Conservation (phyloP, 2,888 invertebrate species). For the Caradrina kadenii region DNA sequence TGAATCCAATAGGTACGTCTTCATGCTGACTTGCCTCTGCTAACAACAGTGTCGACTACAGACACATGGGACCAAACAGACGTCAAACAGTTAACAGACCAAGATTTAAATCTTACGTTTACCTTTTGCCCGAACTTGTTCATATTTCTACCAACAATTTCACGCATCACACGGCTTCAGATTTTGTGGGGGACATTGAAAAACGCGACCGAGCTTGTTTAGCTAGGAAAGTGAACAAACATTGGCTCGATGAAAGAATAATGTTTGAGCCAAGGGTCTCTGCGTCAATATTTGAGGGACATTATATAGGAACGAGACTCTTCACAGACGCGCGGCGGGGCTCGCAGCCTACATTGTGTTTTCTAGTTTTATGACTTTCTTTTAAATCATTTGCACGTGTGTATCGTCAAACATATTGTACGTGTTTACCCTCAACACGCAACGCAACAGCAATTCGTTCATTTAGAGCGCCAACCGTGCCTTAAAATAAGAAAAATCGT, state of each 20-base stretch:
- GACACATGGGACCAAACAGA: background rate
- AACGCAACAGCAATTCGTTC: no score
- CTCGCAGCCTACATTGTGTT: slow-evolving; percentile 41
- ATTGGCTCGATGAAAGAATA: slow-evolving; percentile 60
- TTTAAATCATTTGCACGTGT: slow-evolving; percentile 24
- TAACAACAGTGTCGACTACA: background rate
- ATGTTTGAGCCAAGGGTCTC: slow-evolving; percentile 58
- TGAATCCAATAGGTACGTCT: background rate
- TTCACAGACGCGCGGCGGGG: slow-evolving; percentile 3
- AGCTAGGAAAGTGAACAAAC: slow-evolving; percentile 58
- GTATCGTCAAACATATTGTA: background rate
- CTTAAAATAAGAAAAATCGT: no score
- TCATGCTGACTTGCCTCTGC: background rate
- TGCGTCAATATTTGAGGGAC: slow-evolving; percentile 59
- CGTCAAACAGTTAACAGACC: slow-evolving; percentile 2
- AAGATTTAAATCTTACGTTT: slow-evolving; percentile 1
- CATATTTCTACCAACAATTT: slow-evolving; percentile 35
- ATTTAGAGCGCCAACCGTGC: no score
- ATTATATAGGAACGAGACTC: slow-evolving; percentile 53
- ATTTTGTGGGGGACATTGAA: slow-evolving; percentile 41
- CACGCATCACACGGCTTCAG: slow-evolving; percentile 40
- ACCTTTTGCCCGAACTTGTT: slow-evolving; percentile 9
- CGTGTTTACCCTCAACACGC: background rate
- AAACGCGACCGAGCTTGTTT: slow-evolving; percentile 53
- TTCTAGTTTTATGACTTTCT: slow-evolving; percentile 41